Conservation (phyloP, 1,140 invertebrate genomes). For the Pemphigus obesinymphae region DNA sequence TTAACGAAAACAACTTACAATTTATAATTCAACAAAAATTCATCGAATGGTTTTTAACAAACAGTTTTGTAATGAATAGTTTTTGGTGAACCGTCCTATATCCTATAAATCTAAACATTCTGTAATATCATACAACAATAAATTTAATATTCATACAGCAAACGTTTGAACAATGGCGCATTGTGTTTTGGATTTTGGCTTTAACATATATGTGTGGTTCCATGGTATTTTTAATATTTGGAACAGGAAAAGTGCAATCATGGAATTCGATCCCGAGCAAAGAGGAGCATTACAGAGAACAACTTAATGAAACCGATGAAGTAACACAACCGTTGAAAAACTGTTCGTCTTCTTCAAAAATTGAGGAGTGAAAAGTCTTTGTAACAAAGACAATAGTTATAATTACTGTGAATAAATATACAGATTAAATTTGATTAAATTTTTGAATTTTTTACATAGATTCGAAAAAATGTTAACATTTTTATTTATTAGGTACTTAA, state of each 20-base stretch:
- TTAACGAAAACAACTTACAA: no score
- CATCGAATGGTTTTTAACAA: no score
- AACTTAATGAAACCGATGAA: neutral
- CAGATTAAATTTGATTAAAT: neutral
- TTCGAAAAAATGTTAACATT: neutral
- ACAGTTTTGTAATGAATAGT: no score
- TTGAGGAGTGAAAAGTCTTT: neutral
- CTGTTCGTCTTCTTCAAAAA: neutral
- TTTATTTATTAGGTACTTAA: no score
- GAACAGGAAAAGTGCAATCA: slow-evolving; percentile 65
- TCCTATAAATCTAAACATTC: no score
- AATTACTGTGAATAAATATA: neutral
- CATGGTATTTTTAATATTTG: slow-evolving; percentile 63
- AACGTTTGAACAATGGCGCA: slow-evolving; percentile 72
- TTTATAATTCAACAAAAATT: no score
- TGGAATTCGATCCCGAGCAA: slow-evolving; percentile 55
- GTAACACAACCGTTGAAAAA: neutral
- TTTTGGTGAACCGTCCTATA: no score
- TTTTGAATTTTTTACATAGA: neutral
- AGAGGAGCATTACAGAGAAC: neutral
- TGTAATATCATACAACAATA: no score
- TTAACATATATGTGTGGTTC: slow-evolving; percentile 67
- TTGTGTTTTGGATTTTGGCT: slow-evolving; percentile 77
- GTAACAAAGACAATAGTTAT: neutral
- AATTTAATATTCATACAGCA: slow-evolving; percentile 54